Conservation (phyloP, 1,140 invertebrate genomes). For the Hycleus phaleratus region DNA sequence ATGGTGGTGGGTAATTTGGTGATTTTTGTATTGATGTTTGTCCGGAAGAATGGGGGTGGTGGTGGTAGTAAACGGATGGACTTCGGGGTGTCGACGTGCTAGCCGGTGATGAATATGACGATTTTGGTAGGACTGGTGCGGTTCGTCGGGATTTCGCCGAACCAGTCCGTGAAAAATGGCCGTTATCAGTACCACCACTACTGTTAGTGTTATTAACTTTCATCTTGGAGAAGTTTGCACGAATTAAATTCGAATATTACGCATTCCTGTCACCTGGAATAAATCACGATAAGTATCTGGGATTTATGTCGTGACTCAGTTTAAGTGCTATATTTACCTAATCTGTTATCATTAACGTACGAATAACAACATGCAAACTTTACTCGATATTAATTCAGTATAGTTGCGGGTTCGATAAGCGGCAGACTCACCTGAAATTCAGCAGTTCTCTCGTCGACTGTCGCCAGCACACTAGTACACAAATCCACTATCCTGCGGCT, state of each 20-base stretch:
- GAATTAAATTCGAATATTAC: neutral
- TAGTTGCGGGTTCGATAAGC: neutral
- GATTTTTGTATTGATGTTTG: conserved; percentile 17
- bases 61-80: conserved; percentile 25
- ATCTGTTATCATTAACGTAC: too few species aligned
- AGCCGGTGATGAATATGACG: conserved; percentile 29
- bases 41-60: conserved; percentile 15
- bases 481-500: neutral
- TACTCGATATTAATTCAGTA: too few species aligned
- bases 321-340: too few species aligned
- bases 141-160: conserved; percentile 18
- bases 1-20: conserved; percentile 8
- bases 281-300: too few species aligned
- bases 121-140: conserved; percentile 22
- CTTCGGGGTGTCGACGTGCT: conserved; percentile 23
- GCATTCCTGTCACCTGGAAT: too few species aligned
- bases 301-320: too few species aligned
- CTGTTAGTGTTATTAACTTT: neutral
- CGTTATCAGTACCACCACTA: neutral
- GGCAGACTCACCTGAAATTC: neutral
- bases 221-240: neutral
- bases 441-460: neutral
- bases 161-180: conserved; percentile 24
- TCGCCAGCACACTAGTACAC: conserved; percentile 2
- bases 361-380: too few species aligned